These are phyloP conservation scores for Heteropelma amictum DNA, from an alignment of 2,888 invertebrate genomes.

Conservation along the genomic window DNA sequence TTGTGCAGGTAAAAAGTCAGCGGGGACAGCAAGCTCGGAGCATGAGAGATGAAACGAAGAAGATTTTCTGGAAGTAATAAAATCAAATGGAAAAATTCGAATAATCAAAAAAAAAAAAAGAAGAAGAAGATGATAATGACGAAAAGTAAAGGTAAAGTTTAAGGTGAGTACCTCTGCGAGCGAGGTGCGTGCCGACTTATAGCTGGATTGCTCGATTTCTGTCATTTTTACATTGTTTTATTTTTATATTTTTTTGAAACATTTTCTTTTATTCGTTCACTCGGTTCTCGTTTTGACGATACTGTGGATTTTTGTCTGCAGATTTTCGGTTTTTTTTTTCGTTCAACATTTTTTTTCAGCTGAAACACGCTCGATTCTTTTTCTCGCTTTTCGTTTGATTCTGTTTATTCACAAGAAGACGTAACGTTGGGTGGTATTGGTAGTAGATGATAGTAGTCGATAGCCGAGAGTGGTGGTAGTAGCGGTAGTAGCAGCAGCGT, in stretches of 20 bases:
- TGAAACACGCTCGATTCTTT: neutral
- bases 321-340: slow-evolving; percentile 16
- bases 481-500: slow-evolving; percentile 67
- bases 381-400: slow-evolving; percentile 61
- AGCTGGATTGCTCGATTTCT: slow-evolving; percentile 71
- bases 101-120: slow-evolving; percentile 45
- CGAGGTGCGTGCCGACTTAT: slow-evolving; percentile 75
- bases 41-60: slow-evolving; percentile 35
- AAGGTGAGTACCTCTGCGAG: slow-evolving; percentile 76
- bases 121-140: slow-evolving; percentile 53
- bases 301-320: slow-evolving; percentile 27
- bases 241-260: slow-evolving; percentile 21
- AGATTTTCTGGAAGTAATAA: slow-evolving; percentile 9
- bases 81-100: slow-evolving; percentile 48
- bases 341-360: slow-evolving; percentile 15
- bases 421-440: slow-evolving; percentile 74
- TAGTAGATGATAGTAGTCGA: slow-evolving; percentile 69
- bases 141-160: slow-evolving; percentile 67
- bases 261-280: slow-evolving; percentile 20
- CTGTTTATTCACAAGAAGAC: slow-evolving; percentile 72
- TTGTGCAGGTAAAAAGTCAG: slow-evolving; percentile 6
- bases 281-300: slow-evolving; percentile 40
- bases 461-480: slow-evolving; percentile 72
- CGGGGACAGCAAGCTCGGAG: slow-evolving; percentile 32
- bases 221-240: slow-evolving; percentile 58